Evolutionary conservation across 2,888 invertebrate species (phyloP).

Genomic region (Rhogogaster chlorosoma): DNA sequence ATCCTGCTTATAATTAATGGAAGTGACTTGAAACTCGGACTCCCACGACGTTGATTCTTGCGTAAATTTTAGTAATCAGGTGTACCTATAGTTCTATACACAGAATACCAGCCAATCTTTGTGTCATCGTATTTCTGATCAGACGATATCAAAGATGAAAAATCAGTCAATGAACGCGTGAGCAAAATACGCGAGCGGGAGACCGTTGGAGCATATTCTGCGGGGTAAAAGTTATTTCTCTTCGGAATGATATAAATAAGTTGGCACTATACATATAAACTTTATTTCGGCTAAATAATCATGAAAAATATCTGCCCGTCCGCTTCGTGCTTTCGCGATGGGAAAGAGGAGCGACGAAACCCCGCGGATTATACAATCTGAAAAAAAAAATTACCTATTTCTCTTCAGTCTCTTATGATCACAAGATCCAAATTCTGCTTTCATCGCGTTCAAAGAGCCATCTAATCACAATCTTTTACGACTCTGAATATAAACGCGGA

Average conservation of each 20-base stretch:
- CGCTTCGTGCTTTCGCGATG: not conserved
- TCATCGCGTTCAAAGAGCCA: not conserved
- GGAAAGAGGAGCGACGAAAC: not conserved
- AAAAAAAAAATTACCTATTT: not conserved
- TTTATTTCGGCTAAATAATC: not conserved
- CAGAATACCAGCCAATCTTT: not conserved
- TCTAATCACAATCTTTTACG: conserved; percentile 12
- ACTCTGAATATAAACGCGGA: not conserved
- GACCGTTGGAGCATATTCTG: not conserved
- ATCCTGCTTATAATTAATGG: not conserved
- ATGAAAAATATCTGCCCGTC: not conserved
- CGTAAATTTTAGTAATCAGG: not conserved
- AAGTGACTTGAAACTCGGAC: not conserved
- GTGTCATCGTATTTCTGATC: not conserved
- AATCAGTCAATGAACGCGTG: conserved; percentile 18
- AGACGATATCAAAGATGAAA: not conserved
- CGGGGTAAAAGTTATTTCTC: not conserved
- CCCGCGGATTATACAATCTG: not conserved
- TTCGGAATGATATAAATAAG: conserved; percentile 24
- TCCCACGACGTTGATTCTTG: not conserved
- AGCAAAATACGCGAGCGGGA: not conserved
- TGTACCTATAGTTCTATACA: no score
- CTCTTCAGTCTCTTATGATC: not conserved
- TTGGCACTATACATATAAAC: not conserved
- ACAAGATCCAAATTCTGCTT: conserved; percentile 5